phyloP scores from a whole-genome alignment of 2,797 vertebrate species.

The Prionace glauca region DNA sequence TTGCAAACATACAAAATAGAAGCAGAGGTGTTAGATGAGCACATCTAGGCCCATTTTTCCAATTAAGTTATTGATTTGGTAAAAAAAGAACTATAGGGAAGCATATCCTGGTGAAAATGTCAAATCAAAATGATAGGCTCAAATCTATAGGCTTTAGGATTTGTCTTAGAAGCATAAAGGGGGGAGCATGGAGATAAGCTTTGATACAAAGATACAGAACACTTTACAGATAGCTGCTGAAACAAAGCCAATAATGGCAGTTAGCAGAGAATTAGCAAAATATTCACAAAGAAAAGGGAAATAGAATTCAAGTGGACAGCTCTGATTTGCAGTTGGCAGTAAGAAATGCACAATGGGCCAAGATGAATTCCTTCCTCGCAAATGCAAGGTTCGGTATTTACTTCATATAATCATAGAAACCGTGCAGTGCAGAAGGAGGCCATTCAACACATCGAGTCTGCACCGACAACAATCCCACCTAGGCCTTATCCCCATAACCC shows the following conservation, averaged over 20 bases:
- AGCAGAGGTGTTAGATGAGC: too few species aligned
- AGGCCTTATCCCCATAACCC: too few species aligned
- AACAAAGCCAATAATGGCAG: background rate
- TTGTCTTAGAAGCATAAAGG: background rate
- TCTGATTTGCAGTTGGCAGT: background rate
- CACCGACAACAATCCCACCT: too few species aligned
- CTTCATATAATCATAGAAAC: too few species aligned
- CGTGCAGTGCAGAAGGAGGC: too few species aligned
- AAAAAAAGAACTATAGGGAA: background rate
- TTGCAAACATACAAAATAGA: background rate
- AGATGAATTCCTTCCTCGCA: background rate
- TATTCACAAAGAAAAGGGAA: background rate
- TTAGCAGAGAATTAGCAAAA: background rate
- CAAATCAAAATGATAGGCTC: background rate
- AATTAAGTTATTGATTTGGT: background rate
- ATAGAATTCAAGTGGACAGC: background rate
- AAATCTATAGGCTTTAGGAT: background rate
- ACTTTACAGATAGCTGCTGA: background rate
- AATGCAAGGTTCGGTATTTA: background rate
- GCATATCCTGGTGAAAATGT: background rate
- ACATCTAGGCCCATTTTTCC: background rate
- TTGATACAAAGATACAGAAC: background rate
- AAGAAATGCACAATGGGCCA: too few species aligned
- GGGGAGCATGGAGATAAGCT: background rate
- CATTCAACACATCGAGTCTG: too few species aligned